A percentile compares a stretch with the other conserved stretches of the same genome.
phyloP scores from a whole-genome alignment of 2,797 vertebrate genomes.

The Coranthus polyacanthus region DNA sequence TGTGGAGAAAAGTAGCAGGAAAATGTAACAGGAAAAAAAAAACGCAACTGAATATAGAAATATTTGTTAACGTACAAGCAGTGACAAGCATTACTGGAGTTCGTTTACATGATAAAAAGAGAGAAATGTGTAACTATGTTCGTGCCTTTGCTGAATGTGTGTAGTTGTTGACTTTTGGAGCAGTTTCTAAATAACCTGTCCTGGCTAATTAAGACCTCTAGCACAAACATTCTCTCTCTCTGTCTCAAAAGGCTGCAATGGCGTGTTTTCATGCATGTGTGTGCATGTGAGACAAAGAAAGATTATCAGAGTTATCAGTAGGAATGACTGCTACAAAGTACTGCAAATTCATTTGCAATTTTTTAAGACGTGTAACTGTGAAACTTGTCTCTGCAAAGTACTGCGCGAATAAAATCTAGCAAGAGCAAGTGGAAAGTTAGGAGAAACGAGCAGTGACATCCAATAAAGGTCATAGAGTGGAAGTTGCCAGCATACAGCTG shows the following conservation, averaged over 20 bases:
- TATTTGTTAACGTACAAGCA: slow-evolving; percentile 18
- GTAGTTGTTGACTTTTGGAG: slow-evolving; percentile 48
- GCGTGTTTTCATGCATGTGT: too few species aligned
- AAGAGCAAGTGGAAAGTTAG: neutral
- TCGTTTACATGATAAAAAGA: too few species aligned
- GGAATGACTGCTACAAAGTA: slow-evolving; percentile 6
- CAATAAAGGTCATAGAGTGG: slow-evolving; percentile 43
- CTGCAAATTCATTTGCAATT: slow-evolving; percentile 2
- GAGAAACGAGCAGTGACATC: slow-evolving; percentile 15
- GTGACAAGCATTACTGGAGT: slow-evolving; percentile 12
- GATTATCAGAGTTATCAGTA: slow-evolving; percentile 2
- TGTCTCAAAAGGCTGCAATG: too few species aligned
- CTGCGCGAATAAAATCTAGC: neutral
- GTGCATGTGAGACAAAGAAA: too few species aligned
- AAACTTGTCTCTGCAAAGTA: neutral
- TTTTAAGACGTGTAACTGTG: neutral
- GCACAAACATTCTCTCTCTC: slow-evolving; percentile 53
- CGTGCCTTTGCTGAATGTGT: too few species aligned
- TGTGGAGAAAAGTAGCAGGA: slow-evolving; percentile 22
- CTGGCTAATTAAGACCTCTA: slow-evolving; percentile 75
- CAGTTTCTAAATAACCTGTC: slow-evolving; percentile 73
- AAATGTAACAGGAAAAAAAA: slow-evolving; percentile 19
- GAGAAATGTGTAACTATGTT: too few species aligned
- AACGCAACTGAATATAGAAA: slow-evolving; percentile 13
- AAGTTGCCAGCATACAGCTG: slow-evolving; percentile 11